Conservation (phyloP, 2,888 invertebrate genomes). For the Diaprepes abbreviatus region DNA sequence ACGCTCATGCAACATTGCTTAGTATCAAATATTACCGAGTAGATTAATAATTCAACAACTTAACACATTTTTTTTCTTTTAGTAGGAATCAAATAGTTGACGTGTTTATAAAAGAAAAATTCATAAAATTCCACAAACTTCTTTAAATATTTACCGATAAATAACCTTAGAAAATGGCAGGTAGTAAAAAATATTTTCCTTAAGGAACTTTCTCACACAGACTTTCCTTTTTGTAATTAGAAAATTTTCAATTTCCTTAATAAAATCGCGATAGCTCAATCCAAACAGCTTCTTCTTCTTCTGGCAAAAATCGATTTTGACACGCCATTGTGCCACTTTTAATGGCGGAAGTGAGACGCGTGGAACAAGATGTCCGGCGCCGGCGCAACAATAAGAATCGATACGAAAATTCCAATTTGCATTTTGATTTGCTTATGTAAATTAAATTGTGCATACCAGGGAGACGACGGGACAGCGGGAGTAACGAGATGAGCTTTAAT, state of each 20-base stretch:
- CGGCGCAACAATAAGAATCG: conserved; percentile 33
- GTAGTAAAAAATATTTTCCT: too few species aligned
- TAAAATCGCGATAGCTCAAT: not conserved
- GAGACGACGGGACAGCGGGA: conserved; percentile 33
- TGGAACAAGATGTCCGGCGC: conserved; percentile 21
- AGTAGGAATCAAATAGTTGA: too few species aligned
- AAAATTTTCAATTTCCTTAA: not conserved
- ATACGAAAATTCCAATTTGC: conserved; percentile 48
- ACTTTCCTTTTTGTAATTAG: not conserved
- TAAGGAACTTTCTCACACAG: too few species aligned
- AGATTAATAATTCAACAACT: too few species aligned
- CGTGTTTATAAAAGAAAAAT: too few species aligned
- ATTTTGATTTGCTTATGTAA: conserved; percentile 52
- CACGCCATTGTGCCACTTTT: conserved; percentile 43
- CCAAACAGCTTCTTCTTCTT: conserved; percentile 18
- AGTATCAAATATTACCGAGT: too few species aligned
- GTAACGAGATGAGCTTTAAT: conserved; percentile 26
- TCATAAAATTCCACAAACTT: too few species aligned
- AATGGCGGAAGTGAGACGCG: conserved; percentile 33
- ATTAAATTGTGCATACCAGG: conserved; percentile 43
- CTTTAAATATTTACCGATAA: too few species aligned
- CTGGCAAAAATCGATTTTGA: conserved; percentile 41
- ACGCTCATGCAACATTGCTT: too few species aligned
- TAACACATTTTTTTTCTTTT: too few species aligned
- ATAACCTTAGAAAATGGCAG: too few species aligned